phyloP scores from a whole-genome alignment of 2,797 vertebrate species.

The Gallinago nigripennis region DNA sequence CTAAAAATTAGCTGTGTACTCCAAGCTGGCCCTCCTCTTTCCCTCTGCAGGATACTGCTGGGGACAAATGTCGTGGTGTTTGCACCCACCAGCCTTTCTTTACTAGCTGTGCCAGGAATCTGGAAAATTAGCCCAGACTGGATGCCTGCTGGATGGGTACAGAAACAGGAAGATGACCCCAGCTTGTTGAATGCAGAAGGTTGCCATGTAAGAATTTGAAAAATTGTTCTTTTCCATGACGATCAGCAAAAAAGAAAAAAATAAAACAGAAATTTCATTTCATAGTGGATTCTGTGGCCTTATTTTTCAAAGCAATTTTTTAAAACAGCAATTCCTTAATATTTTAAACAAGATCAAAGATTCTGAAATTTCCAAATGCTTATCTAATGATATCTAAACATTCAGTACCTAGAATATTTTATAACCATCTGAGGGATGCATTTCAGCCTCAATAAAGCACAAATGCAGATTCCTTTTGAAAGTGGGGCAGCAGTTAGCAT shows the following conservation, averaged over 20 bases:
- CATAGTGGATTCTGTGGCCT: accelerated
- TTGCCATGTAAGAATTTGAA: background rate
- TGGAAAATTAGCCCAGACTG: background rate
- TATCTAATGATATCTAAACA: background rate
- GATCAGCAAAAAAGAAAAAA: background rate
- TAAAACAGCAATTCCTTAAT: background rate
- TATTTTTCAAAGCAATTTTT: background rate
- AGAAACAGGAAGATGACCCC: background rate
- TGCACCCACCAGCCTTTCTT: background rate
- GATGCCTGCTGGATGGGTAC: background rate
- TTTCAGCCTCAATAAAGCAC: background rate
- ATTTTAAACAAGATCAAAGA: background rate
- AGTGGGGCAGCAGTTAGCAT: background rate
- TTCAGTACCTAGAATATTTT: background rate
- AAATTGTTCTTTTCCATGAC: background rate
- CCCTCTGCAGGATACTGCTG: background rate
- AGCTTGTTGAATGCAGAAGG: background rate
- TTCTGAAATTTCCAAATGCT: background rate
- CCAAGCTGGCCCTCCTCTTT: background rate
- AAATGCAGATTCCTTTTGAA: background rate
- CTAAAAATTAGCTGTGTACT: background rate
- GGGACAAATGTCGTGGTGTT: accelerated
- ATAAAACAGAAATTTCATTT: background rate
- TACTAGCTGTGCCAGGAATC: background rate
- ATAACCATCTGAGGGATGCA: background rate